Conservation (phyloP, 2,113 vertebrate genomes). For the Gnathonemus longibarbis region DNA sequence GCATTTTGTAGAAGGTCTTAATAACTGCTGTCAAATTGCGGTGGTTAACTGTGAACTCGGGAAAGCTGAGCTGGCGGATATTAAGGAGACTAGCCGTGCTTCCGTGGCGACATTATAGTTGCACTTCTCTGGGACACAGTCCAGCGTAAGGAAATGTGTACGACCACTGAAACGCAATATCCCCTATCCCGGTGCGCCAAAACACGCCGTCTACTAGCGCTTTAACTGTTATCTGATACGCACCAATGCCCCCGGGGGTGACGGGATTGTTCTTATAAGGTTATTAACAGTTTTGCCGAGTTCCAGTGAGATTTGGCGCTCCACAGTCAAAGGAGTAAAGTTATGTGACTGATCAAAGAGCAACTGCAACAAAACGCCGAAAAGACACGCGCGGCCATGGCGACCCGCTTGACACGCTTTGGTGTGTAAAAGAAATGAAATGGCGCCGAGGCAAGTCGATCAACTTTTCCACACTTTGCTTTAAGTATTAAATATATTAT, state of each 20-base stretch:
- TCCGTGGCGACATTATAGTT: neutral
- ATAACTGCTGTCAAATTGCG: neutral
- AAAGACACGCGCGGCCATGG: neutral
- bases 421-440: neutral
- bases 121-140: neutral
- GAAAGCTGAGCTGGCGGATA: neutral
- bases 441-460: neutral
- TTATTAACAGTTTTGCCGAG: neutral
- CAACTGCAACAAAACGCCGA: neutral
- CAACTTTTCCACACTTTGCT: neutral
- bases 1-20: neutral
- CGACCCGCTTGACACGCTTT: neutral
- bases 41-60: neutral
- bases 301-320: neutral
- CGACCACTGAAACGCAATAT: neutral
- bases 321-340: neutral
- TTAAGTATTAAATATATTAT: neutral
- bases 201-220: neutral
- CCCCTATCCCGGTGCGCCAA: neutral
- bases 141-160: neutral
- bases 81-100: neutral
- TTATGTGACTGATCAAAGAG: neutral
- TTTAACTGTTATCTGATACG: neutral
- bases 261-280: neutral
- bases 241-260: neutral